Evolutionary conservation across 2,797 vertebrate genomes (phyloP).

Genomic region (Paguma larvata): DNA sequence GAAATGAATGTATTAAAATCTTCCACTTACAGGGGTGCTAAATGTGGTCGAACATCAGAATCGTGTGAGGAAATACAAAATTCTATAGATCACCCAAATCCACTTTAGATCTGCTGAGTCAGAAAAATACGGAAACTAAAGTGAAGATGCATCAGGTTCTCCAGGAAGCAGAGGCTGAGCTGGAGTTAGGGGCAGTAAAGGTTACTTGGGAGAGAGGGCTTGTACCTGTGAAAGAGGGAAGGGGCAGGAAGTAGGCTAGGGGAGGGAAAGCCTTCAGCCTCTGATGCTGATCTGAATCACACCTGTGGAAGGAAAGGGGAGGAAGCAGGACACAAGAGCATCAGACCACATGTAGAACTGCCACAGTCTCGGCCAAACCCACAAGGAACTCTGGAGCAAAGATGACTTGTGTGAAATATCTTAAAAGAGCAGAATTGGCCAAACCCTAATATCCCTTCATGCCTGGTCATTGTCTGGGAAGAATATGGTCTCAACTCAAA

Average conservation of each 20-base stretch:
- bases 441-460: neutral
- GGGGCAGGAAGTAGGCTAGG: neutral
- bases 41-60: neutral
- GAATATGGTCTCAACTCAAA: neutral
- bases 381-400: neutral
- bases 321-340: neutral
- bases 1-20: conserved; percentile 15
- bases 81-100: neutral
- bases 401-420: neutral
- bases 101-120: neutral
- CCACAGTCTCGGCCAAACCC: neutral
- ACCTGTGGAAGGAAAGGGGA: neutral
- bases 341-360: neutral
- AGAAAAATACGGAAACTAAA: conserved; percentile 1
- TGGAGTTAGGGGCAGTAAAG: neutral
- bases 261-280: neutral
- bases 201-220: neutral
- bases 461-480: neutral
- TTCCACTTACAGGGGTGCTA: neutral
- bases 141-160: neutral
- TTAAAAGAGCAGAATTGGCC: neutral
- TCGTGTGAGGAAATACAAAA: neutral
- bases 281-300: neutral
- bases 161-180: neutral
- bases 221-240: neutral